Evolutionary conservation across 2,888 invertebrate genomes (phyloP).

Genomic region (Pristionchus maxplancki): DNA sequence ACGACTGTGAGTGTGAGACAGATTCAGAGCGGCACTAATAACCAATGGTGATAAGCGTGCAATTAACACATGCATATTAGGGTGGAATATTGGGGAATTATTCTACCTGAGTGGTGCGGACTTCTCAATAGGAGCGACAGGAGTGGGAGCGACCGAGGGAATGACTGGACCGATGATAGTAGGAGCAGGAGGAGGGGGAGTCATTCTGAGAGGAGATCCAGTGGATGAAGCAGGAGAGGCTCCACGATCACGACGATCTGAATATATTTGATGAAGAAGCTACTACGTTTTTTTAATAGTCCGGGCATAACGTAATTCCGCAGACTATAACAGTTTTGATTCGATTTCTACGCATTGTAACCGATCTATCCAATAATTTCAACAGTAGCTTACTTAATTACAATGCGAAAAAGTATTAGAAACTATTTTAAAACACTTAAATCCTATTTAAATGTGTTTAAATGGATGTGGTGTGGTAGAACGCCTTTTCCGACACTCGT

Average conservation of each 20-base stretch:
- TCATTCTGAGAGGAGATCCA: constrained; percentile 48
- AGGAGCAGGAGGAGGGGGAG: constrained; percentile 50
- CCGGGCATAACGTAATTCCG: too few relatives aligned
- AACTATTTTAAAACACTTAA: too few relatives aligned
- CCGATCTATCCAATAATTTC: too few relatives aligned
- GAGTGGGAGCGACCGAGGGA: neutral
- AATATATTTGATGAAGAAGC: neutral
- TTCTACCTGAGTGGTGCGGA: constrained; percentile 13
- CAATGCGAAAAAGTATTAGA: too few relatives aligned
- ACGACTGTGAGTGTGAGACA: neutral
- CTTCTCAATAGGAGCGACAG: neutral
- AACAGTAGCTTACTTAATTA: too few relatives aligned
- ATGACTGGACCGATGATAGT: constrained; percentile 27
- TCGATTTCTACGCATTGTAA: too few relatives aligned
- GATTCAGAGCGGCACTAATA: neutral
- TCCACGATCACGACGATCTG: constrained; percentile 12
- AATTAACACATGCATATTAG: neutral
- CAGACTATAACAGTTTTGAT: too few relatives aligned
- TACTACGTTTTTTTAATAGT: too few relatives aligned
- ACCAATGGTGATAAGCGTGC: constrained; percentile 16
- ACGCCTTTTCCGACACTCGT: too few relatives aligned
- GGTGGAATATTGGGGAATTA: neutral
- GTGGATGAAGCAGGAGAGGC: constrained; percentile 40
- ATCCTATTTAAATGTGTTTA: too few relatives aligned
- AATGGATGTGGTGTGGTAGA: too few relatives aligned